Evolutionary conservation across 2,797 vertebrate species (phyloP).

Genomic region (Siniperca scherzeri): DNA sequence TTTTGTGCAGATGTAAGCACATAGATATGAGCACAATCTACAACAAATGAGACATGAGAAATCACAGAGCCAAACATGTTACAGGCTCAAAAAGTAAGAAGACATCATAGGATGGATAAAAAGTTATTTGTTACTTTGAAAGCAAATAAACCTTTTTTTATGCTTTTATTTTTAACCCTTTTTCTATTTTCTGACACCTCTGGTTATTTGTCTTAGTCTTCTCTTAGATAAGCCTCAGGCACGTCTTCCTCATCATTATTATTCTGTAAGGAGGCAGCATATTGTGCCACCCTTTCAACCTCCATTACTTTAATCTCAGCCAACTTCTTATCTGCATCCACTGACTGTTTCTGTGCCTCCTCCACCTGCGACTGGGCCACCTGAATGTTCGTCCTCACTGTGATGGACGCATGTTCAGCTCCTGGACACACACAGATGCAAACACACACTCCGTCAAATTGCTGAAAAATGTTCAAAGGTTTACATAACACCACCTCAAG

Average conservation of each 20-base stretch:
- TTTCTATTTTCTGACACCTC: background rate
- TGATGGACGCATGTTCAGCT: slow-evolving; percentile 91
- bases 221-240: slow-evolving; percentile 91
- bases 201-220: slow-evolving; percentile 86
- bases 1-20: background rate
- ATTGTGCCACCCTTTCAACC: slow-evolving; percentile 84
- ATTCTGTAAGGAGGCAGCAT: slow-evolving; percentile 70
- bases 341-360: slow-evolving; percentile 87
- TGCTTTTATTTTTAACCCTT: background rate
- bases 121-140: background rate
- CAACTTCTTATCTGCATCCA: slow-evolving; percentile 91
- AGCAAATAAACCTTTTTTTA: background rate
- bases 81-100: background rate
- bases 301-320: slow-evolving; percentile 92
- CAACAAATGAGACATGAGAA: background rate
- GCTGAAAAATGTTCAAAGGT: slow-evolving; percentile 39
- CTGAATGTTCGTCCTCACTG: slow-evolving; percentile 89
- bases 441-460: slow-evolving; percentile 10
- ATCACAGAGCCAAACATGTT: background rate
- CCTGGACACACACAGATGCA: slow-evolving; percentile 80
- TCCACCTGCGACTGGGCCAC: slow-evolving; percentile 90
- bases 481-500: slow-evolving; percentile 18
- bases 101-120: background rate
- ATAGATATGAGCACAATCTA: background rate
- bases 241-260: slow-evolving; percentile 82